These are phyloP conservation scores for Capricornis sumatraensis DNA, from an alignment of 2,113 vertebrate genomes.

Conservation along the genomic window DNA sequence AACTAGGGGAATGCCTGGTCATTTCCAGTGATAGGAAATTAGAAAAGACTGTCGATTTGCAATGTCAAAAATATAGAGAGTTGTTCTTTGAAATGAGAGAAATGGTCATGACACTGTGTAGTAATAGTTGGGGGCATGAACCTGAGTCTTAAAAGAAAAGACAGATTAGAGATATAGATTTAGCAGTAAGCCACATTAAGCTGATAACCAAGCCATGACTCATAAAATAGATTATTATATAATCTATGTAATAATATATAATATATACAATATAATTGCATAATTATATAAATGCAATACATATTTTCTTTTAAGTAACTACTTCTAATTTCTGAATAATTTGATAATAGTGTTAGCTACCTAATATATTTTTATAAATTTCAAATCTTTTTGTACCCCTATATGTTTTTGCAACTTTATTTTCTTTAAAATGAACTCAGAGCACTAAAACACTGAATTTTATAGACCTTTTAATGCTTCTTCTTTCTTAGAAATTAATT, in stretches of 20 bases:
- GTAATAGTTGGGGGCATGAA: not conserved
- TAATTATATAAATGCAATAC: not conserved
- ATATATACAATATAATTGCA: too few relatives aligned
- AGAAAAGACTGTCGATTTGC: not conserved
- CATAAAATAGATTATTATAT: not conserved
- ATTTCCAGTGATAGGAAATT: not conserved
- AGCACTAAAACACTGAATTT: not conserved
- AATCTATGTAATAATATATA: too few relatives aligned
- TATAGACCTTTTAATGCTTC: not conserved
- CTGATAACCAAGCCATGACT: not conserved
- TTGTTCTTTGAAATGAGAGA: not conserved
- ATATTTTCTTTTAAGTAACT: not conserved
- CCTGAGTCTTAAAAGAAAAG: not conserved
- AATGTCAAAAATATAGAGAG: not conserved
- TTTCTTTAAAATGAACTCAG: not conserved
- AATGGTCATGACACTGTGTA: not conserved
- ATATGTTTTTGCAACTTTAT: not conserved
- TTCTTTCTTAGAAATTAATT: slow-evolving; percentile 56
- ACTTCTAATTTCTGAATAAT: not conserved
- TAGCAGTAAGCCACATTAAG: not conserved
- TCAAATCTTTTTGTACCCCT: not conserved
- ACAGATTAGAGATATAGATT: not conserved
- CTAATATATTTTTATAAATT: not conserved
- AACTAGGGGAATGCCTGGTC: not conserved
- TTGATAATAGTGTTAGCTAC: not conserved